Base-by-base conservation (phyloP, 2,888 invertebrate genomes). In the Opisthograptis luteolata region DNA sequence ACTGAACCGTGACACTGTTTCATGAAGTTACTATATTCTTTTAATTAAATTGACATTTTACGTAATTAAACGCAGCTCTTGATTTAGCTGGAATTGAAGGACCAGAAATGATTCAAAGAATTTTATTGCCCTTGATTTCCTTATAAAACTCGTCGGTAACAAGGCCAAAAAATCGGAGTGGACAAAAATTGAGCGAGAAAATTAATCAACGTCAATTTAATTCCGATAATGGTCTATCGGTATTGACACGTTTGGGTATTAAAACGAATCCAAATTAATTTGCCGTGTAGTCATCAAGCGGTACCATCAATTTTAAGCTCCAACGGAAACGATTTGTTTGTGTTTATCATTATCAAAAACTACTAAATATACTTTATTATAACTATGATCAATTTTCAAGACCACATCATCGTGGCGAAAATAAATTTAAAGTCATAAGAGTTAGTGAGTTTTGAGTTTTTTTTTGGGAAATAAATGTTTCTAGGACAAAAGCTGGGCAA, bases 241-340 rank as follows among this genome's bases (percentile, higher is more conserved):
- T 44, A 43, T 40, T 55, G 60, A 64, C 64, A 59, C 62, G 64
- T 56, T 51, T 56, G 58, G 62, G 62, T 64, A 75, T 73, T 66
- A 66, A 66, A 76, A 73, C 40, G 73, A 70, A 71, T 60, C 64
- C 60, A 68, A 78, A 79, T 78, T 76, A 79, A 79, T 78, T 77
- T 79, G 68, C 68, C 44, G 77, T 76, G 70, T 72, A 77, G 74
- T 76, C 74, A 68, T 76, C 73, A 76, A 73, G 68, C 67, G 66
- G 58, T 61, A 64, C 66, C 71, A 78, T 73, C 70, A 79, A 73
- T 80, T 79, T 77, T 68, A 64, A 68, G 59, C 64, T 69, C 70
- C 7, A 12, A 17, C 13, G 14, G 8, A 30, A 40, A 40, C 0
- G 31, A 1, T 2, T 14, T 34, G 0, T 9, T 28, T 13, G 14